Base-by-base conservation (phyloP, 2,113 vertebrate species). In the Mirounga angustirostris region DNA sequence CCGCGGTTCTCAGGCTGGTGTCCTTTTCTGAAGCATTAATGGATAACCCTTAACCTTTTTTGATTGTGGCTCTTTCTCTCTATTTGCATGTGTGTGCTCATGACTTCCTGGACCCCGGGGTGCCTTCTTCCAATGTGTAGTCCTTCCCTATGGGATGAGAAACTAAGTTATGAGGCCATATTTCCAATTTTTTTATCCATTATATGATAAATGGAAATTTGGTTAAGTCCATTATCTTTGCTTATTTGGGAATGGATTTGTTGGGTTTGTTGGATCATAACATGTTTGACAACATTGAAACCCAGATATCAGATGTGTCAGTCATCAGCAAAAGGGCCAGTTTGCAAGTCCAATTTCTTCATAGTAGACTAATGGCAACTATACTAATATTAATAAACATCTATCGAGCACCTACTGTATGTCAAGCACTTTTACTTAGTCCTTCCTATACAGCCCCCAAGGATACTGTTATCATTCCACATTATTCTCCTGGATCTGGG, bases 331-430 rank as follows among this genome's bases (percentile, higher is more conserved):
- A 74, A 93, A 95, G 26, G 89, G 13, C 78, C n/a, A 15, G 46
- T 93, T 85, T 69, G 58, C 46, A 84, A 86, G 91, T 89, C 46
- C 16, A 93, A 28, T 76, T 80, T 95, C 88, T 92, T 95, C 21
- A 89, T 43, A 30, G 10, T 12, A 26, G 50, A 74, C 30, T 28
- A 74, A 84, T 2, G 36, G 26, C 56, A 43, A 71, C 10, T n/a
- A 30, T 36, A 71, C 33, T 63, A 54, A 95, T 36, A 50, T 36
- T 63, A 80, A 26, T 58, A 90, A 89, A 40, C 63, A 58, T n/a
- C 71, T 82, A 89, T 46, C 36, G 61, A 90, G 8, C 13, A 65
- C 56, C 43, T 63, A 36, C 5, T 63, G 5, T 88, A 63, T 58
- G 21, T 63, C 86, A 65, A 83, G 30, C 22, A 14, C 21, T 46